Conservation (phyloP, 2,888 invertebrate species). For the Lochmaea capreae region DNA sequence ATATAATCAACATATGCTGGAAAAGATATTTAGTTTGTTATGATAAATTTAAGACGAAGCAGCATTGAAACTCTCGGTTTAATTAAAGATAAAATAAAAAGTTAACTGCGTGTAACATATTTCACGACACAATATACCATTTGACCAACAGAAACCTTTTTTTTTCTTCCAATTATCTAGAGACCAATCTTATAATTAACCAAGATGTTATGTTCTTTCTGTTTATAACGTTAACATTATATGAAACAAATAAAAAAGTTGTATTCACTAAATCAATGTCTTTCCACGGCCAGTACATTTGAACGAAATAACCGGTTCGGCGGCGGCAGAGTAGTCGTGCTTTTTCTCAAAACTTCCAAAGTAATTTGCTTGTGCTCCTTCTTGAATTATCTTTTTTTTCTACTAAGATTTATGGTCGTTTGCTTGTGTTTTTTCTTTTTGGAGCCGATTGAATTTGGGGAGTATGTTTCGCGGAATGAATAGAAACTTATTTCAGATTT, state of each 20-base stretch:
- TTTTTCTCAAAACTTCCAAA: constrained; percentile 26
- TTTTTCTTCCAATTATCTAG: no score
- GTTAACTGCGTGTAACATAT: no score
- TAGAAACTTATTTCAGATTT: constrained; percentile 13
- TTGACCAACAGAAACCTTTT: no score
- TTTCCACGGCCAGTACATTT: constrained; percentile 14
- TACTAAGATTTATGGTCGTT: constrained; percentile 31
- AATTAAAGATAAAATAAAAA: no score
- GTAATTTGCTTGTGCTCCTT: constrained; percentile 29
- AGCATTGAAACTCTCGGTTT: no score
- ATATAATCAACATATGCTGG: no score
- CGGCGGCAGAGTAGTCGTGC: constrained; percentile 6
- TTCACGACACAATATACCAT: no score
- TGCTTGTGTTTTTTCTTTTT: constrained; percentile 28
- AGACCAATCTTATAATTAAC: no score
- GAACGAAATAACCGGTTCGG: constrained; percentile 17
- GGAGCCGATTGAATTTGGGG: constrained; percentile 26
- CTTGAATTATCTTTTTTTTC: constrained; percentile 26
- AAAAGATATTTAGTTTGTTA: no score
- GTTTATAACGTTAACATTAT: not conserved
- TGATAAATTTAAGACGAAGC: no score
- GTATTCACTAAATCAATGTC: constrained; percentile 24
- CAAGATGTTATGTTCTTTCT: no score
- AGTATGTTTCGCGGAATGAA: constrained; percentile 21
- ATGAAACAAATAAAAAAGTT: constrained; percentile 13